phyloP scores from a whole-genome alignment of 2,797 vertebrate genomes.

The Thunnus albacares region DNA sequence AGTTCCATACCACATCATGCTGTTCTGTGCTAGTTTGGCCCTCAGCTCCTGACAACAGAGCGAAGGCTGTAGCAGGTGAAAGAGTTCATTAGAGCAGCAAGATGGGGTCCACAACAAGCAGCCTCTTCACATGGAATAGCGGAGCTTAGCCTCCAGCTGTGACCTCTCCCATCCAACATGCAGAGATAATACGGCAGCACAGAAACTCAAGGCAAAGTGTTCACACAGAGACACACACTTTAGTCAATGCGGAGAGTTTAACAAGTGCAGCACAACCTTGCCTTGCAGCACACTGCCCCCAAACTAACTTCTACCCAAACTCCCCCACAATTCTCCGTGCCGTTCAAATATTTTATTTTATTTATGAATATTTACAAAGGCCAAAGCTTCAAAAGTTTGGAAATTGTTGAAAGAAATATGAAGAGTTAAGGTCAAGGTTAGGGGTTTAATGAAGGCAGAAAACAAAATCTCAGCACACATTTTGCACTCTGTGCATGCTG shows the following conservation, averaged over 20 bases:
- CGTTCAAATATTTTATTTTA: conserved; percentile 59
- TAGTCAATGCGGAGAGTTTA: conserved; percentile 53
- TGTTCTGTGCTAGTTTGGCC: conserved; percentile 52
- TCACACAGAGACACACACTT: conserved; percentile 41
- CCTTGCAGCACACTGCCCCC: conserved; percentile 47
- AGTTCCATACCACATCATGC: conserved; percentile 57
- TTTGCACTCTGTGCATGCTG: conserved; percentile 58
- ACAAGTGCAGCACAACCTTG: conserved; percentile 51
- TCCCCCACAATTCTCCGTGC: conserved; percentile 21
- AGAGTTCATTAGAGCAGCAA: conserved; percentile 76
- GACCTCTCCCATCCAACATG: conserved; percentile 76
- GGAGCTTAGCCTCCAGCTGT: conserved; percentile 79
- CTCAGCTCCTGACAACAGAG: conserved; percentile 64
- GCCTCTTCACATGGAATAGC: conserved; percentile 76
- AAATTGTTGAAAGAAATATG: conserved; percentile 65
- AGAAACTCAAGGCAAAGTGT: conserved; percentile 57
- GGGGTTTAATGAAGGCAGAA: conserved; percentile 59
- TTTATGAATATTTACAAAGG: conserved; percentile 79
- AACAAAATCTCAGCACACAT: conserved; percentile 55
- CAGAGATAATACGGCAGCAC: conserved; percentile 67
- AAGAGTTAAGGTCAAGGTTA: conserved; percentile 66
- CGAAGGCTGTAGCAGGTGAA: conserved; percentile 73
- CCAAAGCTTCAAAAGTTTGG: conserved; percentile 70
- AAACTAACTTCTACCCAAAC: conserved; percentile 37
- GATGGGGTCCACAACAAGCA: conserved; percentile 69